These are phyloP conservation scores for Tautogolabrus adspersus DNA, from an alignment of 2,113 vertebrate species.

Conservation along the genomic window DNA sequence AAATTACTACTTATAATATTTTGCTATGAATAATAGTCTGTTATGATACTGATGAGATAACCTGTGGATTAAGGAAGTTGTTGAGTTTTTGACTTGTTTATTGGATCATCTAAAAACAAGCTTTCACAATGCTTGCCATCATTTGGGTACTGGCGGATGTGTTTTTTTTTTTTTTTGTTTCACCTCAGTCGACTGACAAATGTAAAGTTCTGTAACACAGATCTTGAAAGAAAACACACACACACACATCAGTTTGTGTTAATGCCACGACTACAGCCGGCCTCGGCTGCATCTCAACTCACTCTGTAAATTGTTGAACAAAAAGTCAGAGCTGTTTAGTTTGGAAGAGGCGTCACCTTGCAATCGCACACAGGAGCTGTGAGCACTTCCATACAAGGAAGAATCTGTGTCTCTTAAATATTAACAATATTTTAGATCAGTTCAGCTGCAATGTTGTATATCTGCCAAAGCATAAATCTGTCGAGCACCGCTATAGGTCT, in stretches of 20 bases:
- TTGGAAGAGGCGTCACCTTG: conserved; percentile 10
- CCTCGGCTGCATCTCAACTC: neutral
- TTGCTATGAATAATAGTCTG: conserved; percentile 91
- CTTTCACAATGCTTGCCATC: conserved; percentile 38
- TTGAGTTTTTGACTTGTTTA: conserved; percentile 73
- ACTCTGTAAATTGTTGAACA: conserved; percentile 29
- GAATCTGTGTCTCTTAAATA: conserved; percentile 5
- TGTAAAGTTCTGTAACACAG: conserved; percentile 50
- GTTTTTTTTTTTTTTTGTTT: conserved; percentile 26
- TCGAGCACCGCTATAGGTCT: conserved; percentile 38
- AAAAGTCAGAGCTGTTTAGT: conserved; percentile 19
- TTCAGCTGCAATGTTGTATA: conserved; percentile 47
- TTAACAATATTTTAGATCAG: conserved; percentile 19
- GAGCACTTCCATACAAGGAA: conserved; percentile 39
- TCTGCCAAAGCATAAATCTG: conserved; percentile 67
- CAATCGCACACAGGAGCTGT: conserved; percentile 34
- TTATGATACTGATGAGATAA: conserved; percentile 81
- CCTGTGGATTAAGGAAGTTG: conserved; percentile 83
- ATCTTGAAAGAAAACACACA: conserved; percentile 39
- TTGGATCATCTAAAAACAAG: conserved; percentile 39
- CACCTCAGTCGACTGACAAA: conserved; percentile 39
- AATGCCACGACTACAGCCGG: conserved; percentile 20
- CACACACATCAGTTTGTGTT: conserved; percentile 33
- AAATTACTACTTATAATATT: conserved; percentile 92
- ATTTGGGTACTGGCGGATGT: conserved; percentile 32